A percentile compares a stretch with the other conserved stretches of the same genome.
Evolutionary conservation across 2,797 vertebrate species (phyloP).

Genomic region (Tarsius wallacei): DNA sequence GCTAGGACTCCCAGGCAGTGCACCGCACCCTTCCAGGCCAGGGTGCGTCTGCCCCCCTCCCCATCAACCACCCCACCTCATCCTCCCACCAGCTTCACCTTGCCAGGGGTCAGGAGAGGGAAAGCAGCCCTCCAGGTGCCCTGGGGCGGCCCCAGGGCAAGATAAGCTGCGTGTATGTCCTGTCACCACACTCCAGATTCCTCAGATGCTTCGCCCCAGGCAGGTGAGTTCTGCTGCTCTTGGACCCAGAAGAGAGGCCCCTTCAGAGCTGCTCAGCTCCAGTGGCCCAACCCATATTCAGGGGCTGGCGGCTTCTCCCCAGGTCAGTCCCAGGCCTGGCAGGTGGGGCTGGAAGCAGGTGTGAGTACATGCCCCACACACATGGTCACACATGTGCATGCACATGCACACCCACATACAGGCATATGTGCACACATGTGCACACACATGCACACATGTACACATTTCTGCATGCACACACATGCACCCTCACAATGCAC

Average conservation of each 20-base stretch:
- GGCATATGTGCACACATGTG: neutral
- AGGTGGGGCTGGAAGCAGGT: neutral
- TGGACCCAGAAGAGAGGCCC: neutral
- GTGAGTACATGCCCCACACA: neutral
- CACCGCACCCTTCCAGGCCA: too few relatives aligned
- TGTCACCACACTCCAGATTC: constrained; percentile 76
- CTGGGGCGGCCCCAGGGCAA: neutral
- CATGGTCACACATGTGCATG: accelerated
- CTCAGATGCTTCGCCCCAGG: constrained; percentile 67
- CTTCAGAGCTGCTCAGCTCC: neutral
- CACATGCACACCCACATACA: accelerated
- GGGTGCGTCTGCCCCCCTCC: too few relatives aligned
- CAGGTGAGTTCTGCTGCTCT: neutral
- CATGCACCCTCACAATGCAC: neutral
- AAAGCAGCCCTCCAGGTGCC: constrained; percentile 40
- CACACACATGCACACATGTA: accelerated
- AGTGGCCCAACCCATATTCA: neutral
- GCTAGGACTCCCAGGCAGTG: too few relatives aligned
- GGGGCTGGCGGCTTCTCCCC: neutral
- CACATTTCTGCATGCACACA: accelerated
- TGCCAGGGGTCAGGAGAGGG: constrained; percentile 57
- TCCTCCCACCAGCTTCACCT: neutral
- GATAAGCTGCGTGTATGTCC: constrained; percentile 36
- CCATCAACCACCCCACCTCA: too few relatives aligned
- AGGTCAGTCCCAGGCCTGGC: neutral